Conservation (phyloP, 2,113 vertebrate species). For the Labeo rohita region DNA sequence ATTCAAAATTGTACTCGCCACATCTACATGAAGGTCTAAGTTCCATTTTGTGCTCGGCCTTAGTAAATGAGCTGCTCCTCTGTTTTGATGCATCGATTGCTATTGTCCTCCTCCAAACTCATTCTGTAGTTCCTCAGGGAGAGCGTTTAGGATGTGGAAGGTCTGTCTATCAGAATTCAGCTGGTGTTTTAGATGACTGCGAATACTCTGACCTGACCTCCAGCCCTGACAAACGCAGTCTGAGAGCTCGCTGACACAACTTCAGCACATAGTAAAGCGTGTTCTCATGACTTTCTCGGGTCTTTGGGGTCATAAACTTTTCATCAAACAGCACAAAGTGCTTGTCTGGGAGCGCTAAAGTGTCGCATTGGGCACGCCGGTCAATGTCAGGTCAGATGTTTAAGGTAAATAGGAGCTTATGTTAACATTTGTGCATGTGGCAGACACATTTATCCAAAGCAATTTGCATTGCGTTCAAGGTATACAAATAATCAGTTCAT, state of each 20-base stretch:
- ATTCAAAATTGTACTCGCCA: too few species aligned
- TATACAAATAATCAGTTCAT: too few species aligned
- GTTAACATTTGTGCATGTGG: not conserved
- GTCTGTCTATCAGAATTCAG: constrained; percentile 69
- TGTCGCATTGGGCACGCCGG: not conserved
- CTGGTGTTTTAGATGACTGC: constrained; percentile 56
- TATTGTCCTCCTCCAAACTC: not conserved
- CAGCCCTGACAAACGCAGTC: constrained; percentile 55
- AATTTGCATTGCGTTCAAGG: too few species aligned
- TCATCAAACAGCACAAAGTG: constrained; percentile 1
- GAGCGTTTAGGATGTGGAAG: not conserved
- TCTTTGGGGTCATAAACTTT: constrained; percentile 37
- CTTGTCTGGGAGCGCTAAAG: not conserved
- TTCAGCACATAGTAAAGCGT: constrained; percentile 38
- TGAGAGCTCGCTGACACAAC: constrained; percentile 59
- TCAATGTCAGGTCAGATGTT: not conserved
- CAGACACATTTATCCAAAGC: not conserved
- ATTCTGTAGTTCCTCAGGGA: not conserved
- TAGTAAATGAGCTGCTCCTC: not conserved
- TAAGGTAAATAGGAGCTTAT: not conserved
- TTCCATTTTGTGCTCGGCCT: not conserved
- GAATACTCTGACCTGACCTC: constrained; percentile 57
- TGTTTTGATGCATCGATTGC: not conserved
- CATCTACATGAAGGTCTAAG: not conserved
- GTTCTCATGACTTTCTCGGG: constrained; percentile 50